phyloP scores from a whole-genome alignment of 64 coral and sea anemone genomes.

The Montipora efflorescens region DNA sequence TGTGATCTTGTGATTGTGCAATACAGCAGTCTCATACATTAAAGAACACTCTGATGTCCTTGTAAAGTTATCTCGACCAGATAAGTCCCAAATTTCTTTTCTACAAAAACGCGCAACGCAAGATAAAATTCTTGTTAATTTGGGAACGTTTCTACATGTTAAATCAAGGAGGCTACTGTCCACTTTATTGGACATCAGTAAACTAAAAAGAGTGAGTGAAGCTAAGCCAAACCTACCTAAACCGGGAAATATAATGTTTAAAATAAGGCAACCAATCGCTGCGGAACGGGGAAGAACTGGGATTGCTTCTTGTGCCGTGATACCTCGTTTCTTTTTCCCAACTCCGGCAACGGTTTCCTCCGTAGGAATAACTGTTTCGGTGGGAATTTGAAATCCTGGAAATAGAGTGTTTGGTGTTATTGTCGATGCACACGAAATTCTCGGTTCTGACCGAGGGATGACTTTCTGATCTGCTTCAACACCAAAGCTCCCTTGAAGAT shows the following conservation, averaged over 20 bases:
- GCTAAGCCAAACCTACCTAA: constrained; percentile 67
- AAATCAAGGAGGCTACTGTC: background rate
- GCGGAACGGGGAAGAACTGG: constrained; percentile 70
- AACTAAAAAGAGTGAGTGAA: background rate
- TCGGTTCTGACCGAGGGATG: constrained; percentile 18
- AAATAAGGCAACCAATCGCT: constrained; percentile 80
- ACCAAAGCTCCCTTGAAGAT: constrained; percentile 62
- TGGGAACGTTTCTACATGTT: no score
- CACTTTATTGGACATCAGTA: background rate
- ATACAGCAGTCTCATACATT: no score
- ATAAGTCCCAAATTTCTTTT: no score
- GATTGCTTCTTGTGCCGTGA: constrained; percentile 79
- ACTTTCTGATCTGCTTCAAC: constrained; percentile 27
- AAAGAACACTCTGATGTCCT: no score
- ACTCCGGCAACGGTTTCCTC: constrained; percentile 35
- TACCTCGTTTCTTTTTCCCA: constrained; percentile 37
- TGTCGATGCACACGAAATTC: constrained; percentile 63
- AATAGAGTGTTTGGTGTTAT: constrained; percentile 74
- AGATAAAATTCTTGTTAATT: no score
- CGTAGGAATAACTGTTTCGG: constrained; percentile 78
- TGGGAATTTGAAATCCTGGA: constrained; percentile 86
- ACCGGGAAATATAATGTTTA: constrained; percentile 82
- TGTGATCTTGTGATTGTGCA: no score
- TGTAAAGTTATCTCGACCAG: no score
- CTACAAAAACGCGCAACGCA: no score